Evolutionary conservation across 2,797 vertebrate species (phyloP), one percentile per base, ranked within the genome.

Genomic region (Lophotriccus pileatus): DNA sequence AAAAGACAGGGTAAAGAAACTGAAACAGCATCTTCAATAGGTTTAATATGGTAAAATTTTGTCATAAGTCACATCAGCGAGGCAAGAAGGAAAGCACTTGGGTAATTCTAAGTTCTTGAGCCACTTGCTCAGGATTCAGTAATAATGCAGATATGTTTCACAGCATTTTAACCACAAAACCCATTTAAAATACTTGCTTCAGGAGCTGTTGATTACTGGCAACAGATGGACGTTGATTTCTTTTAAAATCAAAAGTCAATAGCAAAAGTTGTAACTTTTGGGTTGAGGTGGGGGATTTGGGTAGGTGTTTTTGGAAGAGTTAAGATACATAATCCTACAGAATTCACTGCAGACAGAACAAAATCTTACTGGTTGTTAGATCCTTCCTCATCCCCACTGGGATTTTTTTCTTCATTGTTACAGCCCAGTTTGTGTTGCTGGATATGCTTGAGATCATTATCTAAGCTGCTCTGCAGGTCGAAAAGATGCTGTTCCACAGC

Each of bases 401-500:
- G 94, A 96, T 84, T 96, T 95, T 95, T 91, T 96, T 91, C 95
- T 97, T 98, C 97, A 76, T 41, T 94, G 96, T 94, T 97, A 95
- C 95, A 97, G 95, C 97, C 94, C 96, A 96, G 92, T 92, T 77
- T 96, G 81, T 97, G 96, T 37, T 98, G 97, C 50, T 97, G 97
- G 92, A 96, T 94, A n/a, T 97, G 97, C 92, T 98, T 98, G 69
- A 99, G 97, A 96, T 99, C 98, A 7, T 98, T 98, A 97, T 98
- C 98, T 95, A 99, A 98, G 97, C 98, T 98, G 97, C 98, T 99
- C 97, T 99, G 98, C 94, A 99, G 98, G 88, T 99, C 99, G 19
- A 98, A 98, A 95, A 99, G 98, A 95, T 99, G 99, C 94, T 99
- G 99, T 97, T 99, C 98, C 95, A 99, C 98, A 82, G 99, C 99